A percentile compares a stretch with the other conserved stretches of the same genome.
Conservation (phyloP, 2,797 vertebrate genomes). For the Chelonia mydas region DNA sequence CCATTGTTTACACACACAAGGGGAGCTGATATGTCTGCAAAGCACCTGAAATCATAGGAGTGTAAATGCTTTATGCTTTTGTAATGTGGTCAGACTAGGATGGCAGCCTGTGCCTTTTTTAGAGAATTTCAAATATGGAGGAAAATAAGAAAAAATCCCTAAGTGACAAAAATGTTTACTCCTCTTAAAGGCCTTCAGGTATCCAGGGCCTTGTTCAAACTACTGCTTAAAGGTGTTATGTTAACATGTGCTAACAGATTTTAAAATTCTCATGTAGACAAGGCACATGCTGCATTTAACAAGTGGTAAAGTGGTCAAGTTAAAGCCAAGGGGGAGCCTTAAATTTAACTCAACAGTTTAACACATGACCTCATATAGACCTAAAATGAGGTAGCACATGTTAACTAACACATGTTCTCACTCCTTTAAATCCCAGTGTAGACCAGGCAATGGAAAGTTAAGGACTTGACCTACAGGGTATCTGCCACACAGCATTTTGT, state of each 20-base stretch:
- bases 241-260: background rate
- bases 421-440: background rate
- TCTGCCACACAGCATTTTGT: accelerated
- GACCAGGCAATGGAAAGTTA: background rate
- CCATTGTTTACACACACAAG: background rate
- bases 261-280: background rate
- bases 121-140: background rate
- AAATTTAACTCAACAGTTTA: background rate
- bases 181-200: background rate
- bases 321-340: background rate
- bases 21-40: background rate
- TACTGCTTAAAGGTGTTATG: background rate
- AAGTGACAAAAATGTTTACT: background rate
- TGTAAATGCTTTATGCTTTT: background rate
- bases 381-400: background rate
- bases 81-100: background rate
- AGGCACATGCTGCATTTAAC: background rate
- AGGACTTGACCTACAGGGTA: background rate
- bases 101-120: background rate
- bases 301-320: background rate
- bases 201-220: background rate
- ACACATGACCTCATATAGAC: background rate
- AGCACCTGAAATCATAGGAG: background rate
- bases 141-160: background rate
- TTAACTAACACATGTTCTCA: background rate